Base-by-base conservation (phyloP, 1,140 invertebrate genomes). In the Sycophila sp. region DNA sequence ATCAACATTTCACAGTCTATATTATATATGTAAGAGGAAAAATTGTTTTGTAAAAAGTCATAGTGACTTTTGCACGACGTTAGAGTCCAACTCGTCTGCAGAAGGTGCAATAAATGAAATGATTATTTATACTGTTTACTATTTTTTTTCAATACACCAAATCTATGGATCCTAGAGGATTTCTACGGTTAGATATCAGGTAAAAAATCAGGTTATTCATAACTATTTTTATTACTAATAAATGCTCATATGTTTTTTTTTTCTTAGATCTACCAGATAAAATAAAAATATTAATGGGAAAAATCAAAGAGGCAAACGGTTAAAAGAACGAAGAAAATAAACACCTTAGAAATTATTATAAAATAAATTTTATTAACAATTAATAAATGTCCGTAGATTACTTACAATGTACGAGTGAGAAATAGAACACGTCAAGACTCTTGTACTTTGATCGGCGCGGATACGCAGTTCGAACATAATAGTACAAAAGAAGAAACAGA, bases 281-380 rank as follows among this genome's bases (percentile, higher is more conserved):
- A n/a, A n/a, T n/a, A n/a, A n/a, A n/a, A n/a, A n/a, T n/a, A n/a
- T n/a, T n/a, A n/a, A n/a, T n/a, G n/a, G n/a, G n/a, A n/a, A n/a
- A n/a, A n/a, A n/a, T n/a, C n/a, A n/a, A n/a, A n/a, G n/a, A n/a
- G n/a, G n/a, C n/a, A n/a, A n/a, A n/a, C n/a, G n/a, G n/a, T n/a
- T n/a, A n/a, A n/a, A n/a, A n/a, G n/a, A n/a, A n/a, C n/a, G n/a
- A n/a, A n/a, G n/a, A n/a, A n/a, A n/a, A n/a, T n/a, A n/a, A n/a
- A n/a, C n/a, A n/a, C n/a, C n/a, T n/a, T n/a, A 42, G 7, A 28
- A 2, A 22, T 19, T 70, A 70, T 45, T 63, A 64, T 70, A 70
- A 70, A 70, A 70, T 64, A 70, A 64, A 70, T 70, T 70, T 70
- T 64, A 70, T 70, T 70, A 70, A 70, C 53, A 70, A 64, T 64